Base-by-base conservation (phyloP, 2,888 invertebrate genomes). In the Alcis repandata region DNA sequence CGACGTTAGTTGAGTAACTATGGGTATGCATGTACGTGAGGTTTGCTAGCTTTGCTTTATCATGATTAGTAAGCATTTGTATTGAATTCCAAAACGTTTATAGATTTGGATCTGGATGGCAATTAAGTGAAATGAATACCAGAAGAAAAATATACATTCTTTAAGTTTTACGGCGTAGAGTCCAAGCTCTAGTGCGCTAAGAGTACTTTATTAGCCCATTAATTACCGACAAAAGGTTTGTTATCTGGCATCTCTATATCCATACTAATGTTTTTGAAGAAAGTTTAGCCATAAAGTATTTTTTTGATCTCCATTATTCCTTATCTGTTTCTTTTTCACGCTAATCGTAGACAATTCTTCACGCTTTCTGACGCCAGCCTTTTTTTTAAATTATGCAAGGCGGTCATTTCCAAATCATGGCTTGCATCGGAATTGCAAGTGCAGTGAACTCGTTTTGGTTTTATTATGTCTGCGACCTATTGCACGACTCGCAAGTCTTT, bases 1-100 rank as follows among this genome's bases (percentile, higher is more conserved):
- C 27, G 10, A 3, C 8, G 8, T 19, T 56, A 46, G 63, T 75
- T 71, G 69, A 70, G 70, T 78, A 78, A 78, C 62, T 11, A 64
- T 57, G 27, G 38, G 51, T 43, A 32, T 32, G 67, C 58, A 58
- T 59, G 51, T 53, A 63, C 61, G 57, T 52, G 48, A 59, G 53
- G 22, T 64, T 59, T 59, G 36, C 32, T 38, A 9, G 27, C 22
- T 45, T 43, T 38, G 19, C 15, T 40, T 33, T 32, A 19, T 56
- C 36, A 11, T 41, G 54, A 43, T 57, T 41, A 49, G 38, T 20
- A 22, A 19, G 49, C 49, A n/a, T 48, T 33, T 15, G n/a, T 54
- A 32, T 49, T 33, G 22, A 17, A 62, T 57, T 62, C 56, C 56
- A 17, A 48, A 45, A 33, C 46, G 46, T 58, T 4, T 58, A 10